A percentile compares a stretch with the other conserved stretches of the same genome.
These are phyloP conservation scores for Drosophila parvula DNA, from an alignment of 1,140 invertebrate species.

Conservation along the genomic window DNA sequence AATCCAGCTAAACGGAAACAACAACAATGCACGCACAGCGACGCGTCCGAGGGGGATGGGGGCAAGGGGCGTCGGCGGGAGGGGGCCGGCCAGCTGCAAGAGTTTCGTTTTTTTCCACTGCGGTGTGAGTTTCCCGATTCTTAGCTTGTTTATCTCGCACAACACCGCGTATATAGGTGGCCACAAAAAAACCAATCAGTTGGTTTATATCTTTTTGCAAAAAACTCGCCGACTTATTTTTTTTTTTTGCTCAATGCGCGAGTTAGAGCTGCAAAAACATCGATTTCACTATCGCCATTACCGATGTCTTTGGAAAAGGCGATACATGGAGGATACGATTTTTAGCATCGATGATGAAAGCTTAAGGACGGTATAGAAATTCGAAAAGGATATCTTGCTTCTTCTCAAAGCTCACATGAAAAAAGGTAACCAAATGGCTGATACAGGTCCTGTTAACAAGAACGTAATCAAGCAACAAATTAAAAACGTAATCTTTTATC, in stretches of 20 bases:
- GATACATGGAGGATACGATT: neutral
- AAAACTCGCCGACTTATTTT: constrained; percentile 1
- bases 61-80: constrained; percentile 14
- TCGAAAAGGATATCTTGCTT: too few species aligned
- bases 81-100: constrained; percentile 22
- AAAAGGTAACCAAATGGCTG: too few species aligned
- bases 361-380: too few species aligned
- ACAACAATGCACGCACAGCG: constrained; percentile 28
- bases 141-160: neutral
- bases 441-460: too few species aligned
- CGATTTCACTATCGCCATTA: neutral
- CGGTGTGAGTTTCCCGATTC: neutral
- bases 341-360: too few species aligned
- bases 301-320: neutral
- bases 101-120: constrained; percentile 8
- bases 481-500: too few species aligned
- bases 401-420: too few species aligned
- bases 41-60: constrained; percentile 22
- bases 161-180: neutral
- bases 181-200: neutral
- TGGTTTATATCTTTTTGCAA: constrained; percentile 3
- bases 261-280: neutral
- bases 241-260: neutral
- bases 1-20: constrained; percentile 16
- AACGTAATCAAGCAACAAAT: too few species aligned